Percentiles rank a stretch among this genome's conserved stretches.
Conservation (phyloP, 1,140 invertebrate genomes). For the Sitophilus oryzae region DNA sequence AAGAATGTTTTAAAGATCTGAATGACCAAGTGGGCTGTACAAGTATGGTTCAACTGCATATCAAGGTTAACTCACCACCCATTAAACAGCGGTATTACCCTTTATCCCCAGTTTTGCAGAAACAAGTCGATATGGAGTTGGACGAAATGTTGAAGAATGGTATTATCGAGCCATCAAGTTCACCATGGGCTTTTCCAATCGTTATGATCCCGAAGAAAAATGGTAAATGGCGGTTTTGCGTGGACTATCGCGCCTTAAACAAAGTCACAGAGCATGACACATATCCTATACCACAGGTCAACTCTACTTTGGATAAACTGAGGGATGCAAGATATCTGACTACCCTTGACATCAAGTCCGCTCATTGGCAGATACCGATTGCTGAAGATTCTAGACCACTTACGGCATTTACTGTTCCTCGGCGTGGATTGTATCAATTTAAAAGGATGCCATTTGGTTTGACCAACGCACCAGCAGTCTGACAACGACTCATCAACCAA, state of each 20-base stretch:
- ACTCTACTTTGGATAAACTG: conserved; percentile 34
- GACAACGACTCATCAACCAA: too few relatives aligned
- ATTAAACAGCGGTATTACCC: conserved; percentile 12
- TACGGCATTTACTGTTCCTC: conserved; percentile 43
- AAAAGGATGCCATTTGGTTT: conserved; percentile 15
- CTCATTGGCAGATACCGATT: conserved; percentile 44
- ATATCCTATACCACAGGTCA: too few relatives aligned
- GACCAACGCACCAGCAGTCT: too few relatives aligned
- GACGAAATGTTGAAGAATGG: conserved; percentile 30
- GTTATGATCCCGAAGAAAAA: too few relatives aligned
- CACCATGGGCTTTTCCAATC: not conserved
- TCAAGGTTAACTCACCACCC: too few relatives aligned
- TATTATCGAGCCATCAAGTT: conserved; percentile 12
- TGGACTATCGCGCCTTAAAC: too few relatives aligned
- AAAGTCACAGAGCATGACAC: too few relatives aligned
- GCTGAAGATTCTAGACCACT: conserved; percentile 35
- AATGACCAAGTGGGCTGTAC: too few relatives aligned
- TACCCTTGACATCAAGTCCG: conserved; percentile 35
- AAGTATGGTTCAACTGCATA: too few relatives aligned
- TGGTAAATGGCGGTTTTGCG: too few relatives aligned
- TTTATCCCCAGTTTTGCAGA: conserved; percentile 6
- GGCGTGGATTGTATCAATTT: conserved; percentile 28
- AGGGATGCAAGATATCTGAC: conserved; percentile 32
- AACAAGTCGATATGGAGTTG: conserved; percentile 8
- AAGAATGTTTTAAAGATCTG: too few relatives aligned